Percentiles rank a stretch among this genome's conserved stretches.
Evolutionary conservation across 30 jellyfish, hydroid and myxozoan species (phyloP).

Genomic region (Aurelia aurita complex sp. Pacific): DNA sequence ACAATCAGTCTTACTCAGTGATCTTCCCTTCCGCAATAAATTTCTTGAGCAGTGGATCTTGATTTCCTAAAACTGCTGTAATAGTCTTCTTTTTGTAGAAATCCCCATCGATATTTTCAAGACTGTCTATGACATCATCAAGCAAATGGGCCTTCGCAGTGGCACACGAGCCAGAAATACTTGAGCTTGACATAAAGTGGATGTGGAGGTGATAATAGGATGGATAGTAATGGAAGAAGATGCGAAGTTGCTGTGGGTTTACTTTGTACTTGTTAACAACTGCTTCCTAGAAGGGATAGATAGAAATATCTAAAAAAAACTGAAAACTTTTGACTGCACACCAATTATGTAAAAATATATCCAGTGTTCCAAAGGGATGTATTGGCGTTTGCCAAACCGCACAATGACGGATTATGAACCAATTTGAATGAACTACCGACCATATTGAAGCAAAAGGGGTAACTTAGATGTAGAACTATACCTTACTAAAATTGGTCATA

Average conservation of each 20-base stretch:
- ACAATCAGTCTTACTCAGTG: background rate
- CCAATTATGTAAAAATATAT: no score
- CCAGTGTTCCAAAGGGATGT: no score
- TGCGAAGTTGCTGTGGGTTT: conserved; percentile 69
- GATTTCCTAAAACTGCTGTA: conserved; percentile 41
- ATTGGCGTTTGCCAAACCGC: no score
- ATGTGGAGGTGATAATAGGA: conserved; percentile 93
- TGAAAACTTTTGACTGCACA: no score
- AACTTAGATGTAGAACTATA: no score
- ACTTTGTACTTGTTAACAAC: conserved; percentile 61
- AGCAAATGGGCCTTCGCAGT: conserved; percentile 82
- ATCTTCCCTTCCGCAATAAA: conserved; percentile 28
- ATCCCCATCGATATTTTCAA: conserved; percentile 74
- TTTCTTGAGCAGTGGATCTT: conserved; percentile 29
- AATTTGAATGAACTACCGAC: no score
- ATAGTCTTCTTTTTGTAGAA: conserved; percentile 77
- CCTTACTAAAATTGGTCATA: no score
- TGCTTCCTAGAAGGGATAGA: conserved; percentile 63
- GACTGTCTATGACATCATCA: conserved; percentile 84
- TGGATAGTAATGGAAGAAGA: conserved; percentile 90
- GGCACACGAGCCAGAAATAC: conserved; percentile 54
- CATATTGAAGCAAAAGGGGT: no score
- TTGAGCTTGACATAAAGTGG: conserved; percentile 69
- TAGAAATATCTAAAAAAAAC: background rate
- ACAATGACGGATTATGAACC: no score